A percentile compares a stretch with the other conserved stretches of the same genome.
phyloP scores from a whole-genome alignment of 2,113 vertebrate species.

The Pangasianodon gigas region DNA sequence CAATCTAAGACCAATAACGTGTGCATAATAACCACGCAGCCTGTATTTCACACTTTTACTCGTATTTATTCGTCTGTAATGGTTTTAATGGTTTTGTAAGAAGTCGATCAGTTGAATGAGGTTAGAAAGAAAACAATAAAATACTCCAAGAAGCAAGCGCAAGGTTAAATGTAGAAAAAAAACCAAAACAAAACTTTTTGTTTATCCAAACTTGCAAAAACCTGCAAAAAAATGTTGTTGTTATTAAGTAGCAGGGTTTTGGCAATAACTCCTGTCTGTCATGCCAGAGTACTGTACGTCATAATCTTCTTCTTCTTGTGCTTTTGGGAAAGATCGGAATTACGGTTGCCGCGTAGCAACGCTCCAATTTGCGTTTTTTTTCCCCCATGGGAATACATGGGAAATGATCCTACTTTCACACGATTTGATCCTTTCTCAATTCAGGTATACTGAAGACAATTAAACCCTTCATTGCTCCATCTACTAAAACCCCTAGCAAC shows the following conservation, averaged over 20 bases:
- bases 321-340: background rate
- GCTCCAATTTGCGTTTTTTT: no score
- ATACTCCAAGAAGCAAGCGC: background rate
- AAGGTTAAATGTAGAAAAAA: no score
- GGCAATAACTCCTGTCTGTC: background rate
- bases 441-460: background rate
- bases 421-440: background rate
- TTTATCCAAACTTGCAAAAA: background rate
- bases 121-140: background rate
- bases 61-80: background rate
- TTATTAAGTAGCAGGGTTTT: background rate
- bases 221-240: background rate
- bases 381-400: no score
- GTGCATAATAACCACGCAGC: background rate
- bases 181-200: no score
- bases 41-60: background rate
- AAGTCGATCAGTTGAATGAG: background rate
- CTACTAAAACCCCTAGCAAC: background rate
- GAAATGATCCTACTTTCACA: no score
- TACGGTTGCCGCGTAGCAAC: background rate
- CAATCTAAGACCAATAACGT: background rate
- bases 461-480: background rate
- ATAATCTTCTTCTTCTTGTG: background rate
- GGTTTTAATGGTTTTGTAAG: background rate
- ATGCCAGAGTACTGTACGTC: background rate